phyloP scores from a whole-genome alignment of 2,113 vertebrate genomes.

The Podiceps cristatus region DNA sequence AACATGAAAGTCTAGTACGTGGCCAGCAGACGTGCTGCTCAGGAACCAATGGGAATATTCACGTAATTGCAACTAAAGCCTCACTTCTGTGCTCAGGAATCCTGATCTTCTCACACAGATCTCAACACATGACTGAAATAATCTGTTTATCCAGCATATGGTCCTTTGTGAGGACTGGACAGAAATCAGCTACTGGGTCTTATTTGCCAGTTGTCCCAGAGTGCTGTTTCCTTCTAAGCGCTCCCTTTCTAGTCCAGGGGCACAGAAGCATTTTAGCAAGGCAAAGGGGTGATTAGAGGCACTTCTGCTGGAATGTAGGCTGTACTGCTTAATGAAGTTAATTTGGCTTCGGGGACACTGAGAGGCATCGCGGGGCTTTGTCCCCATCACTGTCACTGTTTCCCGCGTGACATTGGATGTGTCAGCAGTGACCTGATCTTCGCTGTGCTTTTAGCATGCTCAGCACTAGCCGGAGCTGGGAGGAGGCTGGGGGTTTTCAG shows the following conservation, averaged over 20 bases:
- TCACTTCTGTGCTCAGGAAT: background rate
- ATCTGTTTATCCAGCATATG: conserved; percentile 40
- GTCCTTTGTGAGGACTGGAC: background rate
- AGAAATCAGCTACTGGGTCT: conserved; percentile 9
- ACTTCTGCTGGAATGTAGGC: conserved; percentile 32
- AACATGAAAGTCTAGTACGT: background rate
- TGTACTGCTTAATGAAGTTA: conserved; percentile 19
- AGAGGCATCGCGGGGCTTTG: conserved; percentile 1
- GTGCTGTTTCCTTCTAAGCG: background rate
- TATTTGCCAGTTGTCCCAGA: background rate
- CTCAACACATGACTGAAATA: conserved; percentile 47
- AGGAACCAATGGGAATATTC: conserved; percentile 10
- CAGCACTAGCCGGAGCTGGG: background rate
- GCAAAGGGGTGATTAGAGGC: conserved; percentile 30
- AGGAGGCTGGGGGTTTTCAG: background rate
- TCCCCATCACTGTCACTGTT: background rate
- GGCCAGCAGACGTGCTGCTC: background rate
- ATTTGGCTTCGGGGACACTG: background rate
- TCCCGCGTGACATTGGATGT: background rate
- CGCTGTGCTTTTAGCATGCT: background rate
- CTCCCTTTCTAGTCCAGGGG: background rate
- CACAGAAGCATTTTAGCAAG: conserved; percentile 42
- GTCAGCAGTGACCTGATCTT: background rate
- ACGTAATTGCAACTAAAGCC: background rate
- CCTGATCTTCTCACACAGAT: conserved; percentile 31